Conservation (phyloP, 2,888 invertebrate species). For the Notocelia uddmanniana region DNA sequence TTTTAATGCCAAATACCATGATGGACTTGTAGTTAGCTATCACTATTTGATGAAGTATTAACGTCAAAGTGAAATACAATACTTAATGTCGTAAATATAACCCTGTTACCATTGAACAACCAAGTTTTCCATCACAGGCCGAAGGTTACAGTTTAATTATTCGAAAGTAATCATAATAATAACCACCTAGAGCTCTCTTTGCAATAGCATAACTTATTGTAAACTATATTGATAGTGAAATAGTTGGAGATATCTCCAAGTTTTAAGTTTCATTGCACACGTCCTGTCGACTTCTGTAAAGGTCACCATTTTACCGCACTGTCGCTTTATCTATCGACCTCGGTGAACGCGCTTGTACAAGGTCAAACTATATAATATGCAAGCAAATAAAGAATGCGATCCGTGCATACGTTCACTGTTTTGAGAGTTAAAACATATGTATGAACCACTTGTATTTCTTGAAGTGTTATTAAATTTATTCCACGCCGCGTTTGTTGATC, state of each 20-base stretch:
- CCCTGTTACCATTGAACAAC: constrained; percentile 9
- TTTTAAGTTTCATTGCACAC: constrained; percentile 25
- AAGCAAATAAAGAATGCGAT: constrained; percentile 42
- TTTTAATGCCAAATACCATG: neutral
- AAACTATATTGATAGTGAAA: constrained; percentile 32
- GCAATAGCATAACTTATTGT: constrained; percentile 11
- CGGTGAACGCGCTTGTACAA: constrained; percentile 43
- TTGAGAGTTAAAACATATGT: constrained; percentile 19
- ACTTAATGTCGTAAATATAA: neutral
- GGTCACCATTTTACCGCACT: constrained; percentile 42
- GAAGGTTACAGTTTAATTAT: constrained; percentile 2
- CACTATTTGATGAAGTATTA: neutral
- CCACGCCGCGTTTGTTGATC: neutral
- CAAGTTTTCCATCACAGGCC: constrained; percentile 24
- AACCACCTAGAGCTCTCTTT: constrained; percentile 9
- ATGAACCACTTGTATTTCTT: constrained; percentile 1
- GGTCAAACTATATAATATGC: constrained; percentile 38
- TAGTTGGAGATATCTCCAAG: constrained; percentile 12
- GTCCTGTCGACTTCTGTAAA: constrained; percentile 36
- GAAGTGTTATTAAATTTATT: neutral
- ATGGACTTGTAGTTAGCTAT: neutral
- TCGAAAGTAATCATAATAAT: constrained; percentile 6
- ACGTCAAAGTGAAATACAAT: neutral
- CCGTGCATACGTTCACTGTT: constrained; percentile 14
- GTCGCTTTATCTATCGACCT: constrained; percentile 44